Evolutionary conservation across 2,113 vertebrate genomes (phyloP).

Genomic region (Catharus minimus): DNA sequence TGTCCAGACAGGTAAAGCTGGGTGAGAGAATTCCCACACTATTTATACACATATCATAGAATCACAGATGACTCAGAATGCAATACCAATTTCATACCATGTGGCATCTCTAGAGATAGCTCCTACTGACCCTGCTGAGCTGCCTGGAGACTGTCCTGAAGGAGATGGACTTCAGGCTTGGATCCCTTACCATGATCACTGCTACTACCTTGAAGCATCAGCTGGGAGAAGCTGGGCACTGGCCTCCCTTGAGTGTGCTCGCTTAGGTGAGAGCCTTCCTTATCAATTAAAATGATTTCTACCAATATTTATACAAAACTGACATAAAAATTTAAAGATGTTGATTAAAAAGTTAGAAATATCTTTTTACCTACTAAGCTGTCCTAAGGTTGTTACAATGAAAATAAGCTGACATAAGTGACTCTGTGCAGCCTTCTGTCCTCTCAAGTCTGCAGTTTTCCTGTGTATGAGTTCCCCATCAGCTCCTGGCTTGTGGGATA

Average conservation of each 20-base stretch:
- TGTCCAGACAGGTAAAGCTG: not conserved
- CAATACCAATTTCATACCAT: not conserved
- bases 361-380: not conserved
- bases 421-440: not conserved
- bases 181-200: slow-evolving; percentile 88
- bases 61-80: not conserved
- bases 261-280: slow-evolving; percentile 75
- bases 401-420: not conserved
- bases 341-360: not conserved
- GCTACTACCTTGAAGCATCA: slow-evolving; percentile 80
- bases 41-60: not conserved
- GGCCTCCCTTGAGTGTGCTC: slow-evolving; percentile 86
- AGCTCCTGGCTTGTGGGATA: not conserved
- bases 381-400: not conserved
- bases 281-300: not conserved
- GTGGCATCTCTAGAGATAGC: slow-evolving; percentile 68
- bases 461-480: rapidly evolving
- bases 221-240: slow-evolving; percentile 79
- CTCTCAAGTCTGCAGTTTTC: not conserved
- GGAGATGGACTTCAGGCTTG: slow-evolving; percentile 67
- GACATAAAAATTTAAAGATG: not conserved
- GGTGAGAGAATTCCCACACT: not conserved
- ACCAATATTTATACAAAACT: not conserved
- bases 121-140: slow-evolving; percentile 85
- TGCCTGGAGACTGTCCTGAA: slow-evolving; percentile 86